A percentile compares a stretch with the other conserved stretches of the same genome.
phyloP scores from a whole-genome alignment of 2,888 invertebrate genomes.

The Cephus pulcher region DNA sequence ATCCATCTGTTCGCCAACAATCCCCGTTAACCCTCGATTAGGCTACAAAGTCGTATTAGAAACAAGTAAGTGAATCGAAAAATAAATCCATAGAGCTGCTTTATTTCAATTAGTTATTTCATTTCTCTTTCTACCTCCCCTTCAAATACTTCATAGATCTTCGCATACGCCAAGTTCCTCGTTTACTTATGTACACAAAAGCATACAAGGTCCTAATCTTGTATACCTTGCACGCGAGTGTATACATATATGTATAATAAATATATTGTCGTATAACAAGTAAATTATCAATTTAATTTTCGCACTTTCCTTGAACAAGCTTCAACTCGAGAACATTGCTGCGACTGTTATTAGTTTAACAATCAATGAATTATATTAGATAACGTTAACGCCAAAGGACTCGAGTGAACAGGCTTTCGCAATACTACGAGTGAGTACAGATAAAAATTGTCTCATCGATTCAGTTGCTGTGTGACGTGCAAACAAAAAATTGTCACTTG shows the following conservation, averaged over 20 bases:
- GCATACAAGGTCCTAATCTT: background rate
- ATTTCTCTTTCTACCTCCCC: background rate
- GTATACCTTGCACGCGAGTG: background rate
- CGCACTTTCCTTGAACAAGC: background rate
- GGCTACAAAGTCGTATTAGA: slow-evolving; percentile 20
- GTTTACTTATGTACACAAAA: slow-evolving; percentile 11
- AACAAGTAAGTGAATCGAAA: slow-evolving; percentile 35
- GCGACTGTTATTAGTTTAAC: background rate
- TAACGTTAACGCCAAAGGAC: background rate
- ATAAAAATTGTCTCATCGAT: background rate
- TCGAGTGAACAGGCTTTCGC: background rate
- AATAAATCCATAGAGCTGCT: slow-evolving; percentile 38
- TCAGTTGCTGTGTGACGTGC: background rate
- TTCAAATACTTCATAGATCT: slow-evolving; percentile 10
- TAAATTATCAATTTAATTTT: background rate
- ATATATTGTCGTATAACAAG: background rate
- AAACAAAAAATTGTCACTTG: slow-evolving; percentile 28
- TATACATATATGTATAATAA: background rate
- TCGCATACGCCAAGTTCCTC: slow-evolving; percentile 7
- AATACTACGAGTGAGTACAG: background rate
- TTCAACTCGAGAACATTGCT: background rate
- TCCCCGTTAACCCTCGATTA: slow-evolving; percentile 9
- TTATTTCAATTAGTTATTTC: slow-evolving; percentile 23
- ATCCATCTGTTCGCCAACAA: background rate
- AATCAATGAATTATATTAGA: background rate